Conservation (phyloP, 2,113 vertebrate species). For the Cebidichthys violaceus region DNA sequence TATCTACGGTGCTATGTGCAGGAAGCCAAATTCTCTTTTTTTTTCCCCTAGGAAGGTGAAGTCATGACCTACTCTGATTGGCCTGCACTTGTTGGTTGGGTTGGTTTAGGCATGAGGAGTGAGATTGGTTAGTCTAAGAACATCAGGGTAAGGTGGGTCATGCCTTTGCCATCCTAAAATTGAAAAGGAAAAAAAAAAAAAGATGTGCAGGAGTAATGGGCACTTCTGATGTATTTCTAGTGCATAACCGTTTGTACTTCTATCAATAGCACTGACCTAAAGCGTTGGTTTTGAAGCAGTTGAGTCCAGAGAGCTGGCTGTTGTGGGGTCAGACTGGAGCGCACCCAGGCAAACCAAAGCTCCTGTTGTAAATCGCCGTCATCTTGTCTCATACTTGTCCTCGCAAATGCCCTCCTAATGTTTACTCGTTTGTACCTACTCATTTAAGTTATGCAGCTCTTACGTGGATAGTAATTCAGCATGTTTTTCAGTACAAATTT, state of each 20-base stretch:
- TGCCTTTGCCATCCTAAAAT: neutral
- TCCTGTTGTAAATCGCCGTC: constrained; percentile 60
- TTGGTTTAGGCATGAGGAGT: neutral
- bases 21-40: neutral
- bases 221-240: constrained; percentile 64
- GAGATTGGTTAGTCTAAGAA: neutral
- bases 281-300: constrained; percentile 29
- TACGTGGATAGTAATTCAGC: constrained; percentile 44
- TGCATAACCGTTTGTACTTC: constrained; percentile 48
- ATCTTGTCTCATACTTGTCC: constrained; percentile 49
- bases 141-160: neutral
- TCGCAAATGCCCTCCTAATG: constrained; percentile 47
- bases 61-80: neutral
- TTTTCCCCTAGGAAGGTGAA: neutral
- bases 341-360: constrained; percentile 74
- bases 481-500: constrained; percentile 54
- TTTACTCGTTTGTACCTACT: constrained; percentile 71
- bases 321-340: constrained; percentile 62
- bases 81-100: neutral
- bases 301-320: constrained; percentile 54
- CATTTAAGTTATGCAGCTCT: constrained; percentile 73
- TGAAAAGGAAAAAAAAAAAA: neutral
- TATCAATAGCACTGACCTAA: constrained; percentile 56
- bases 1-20: constrained; percentile 66
- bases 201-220: constrained; percentile 46